These are phyloP conservation scores for Myotis pilosus DNA, from an alignment of 2,797 vertebrate species.

Conservation along the genomic window DNA sequence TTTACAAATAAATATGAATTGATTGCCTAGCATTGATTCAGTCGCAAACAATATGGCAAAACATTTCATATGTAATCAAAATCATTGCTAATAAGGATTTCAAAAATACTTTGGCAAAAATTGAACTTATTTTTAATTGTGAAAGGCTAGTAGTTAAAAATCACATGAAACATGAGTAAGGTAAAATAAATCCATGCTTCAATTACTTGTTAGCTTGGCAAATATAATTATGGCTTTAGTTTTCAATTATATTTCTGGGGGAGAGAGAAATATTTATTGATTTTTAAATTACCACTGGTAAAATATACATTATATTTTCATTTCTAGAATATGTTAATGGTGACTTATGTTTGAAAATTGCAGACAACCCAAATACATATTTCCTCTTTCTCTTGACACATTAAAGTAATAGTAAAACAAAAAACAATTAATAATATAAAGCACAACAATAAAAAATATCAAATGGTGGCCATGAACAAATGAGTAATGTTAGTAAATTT, in stretches of 20 bases:
- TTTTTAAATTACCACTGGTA: slow-evolving; percentile 35
- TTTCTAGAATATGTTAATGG: neutral
- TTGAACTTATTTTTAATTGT: slow-evolving; percentile 37
- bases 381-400: neutral
- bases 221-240: slow-evolving; percentile 13
- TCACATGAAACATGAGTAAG: neutral
- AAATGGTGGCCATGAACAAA: neutral
- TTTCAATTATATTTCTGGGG: neutral
- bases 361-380: neutral
- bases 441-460: neutral
- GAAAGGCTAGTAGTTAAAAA: neutral
- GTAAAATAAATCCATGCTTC: neutral
- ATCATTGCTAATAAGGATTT: neutral
- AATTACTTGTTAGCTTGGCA: neutral
- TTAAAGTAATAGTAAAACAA: slow-evolving; percentile 19
- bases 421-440: neutral
- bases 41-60: neutral
- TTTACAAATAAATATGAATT: slow-evolving; percentile 1
- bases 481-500: neutral
- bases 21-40: neutral
- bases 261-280: slow-evolving; percentile 27
- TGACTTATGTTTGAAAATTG: slow-evolving; percentile 32
- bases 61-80: neutral
- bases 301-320: slow-evolving; percentile 48
- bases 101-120: slow-evolving; percentile 33